Percentiles rank a stretch among this genome's conserved stretches.
Conservation (phyloP, 2,797 vertebrate genomes). For the Argya squamiceps region DNA sequence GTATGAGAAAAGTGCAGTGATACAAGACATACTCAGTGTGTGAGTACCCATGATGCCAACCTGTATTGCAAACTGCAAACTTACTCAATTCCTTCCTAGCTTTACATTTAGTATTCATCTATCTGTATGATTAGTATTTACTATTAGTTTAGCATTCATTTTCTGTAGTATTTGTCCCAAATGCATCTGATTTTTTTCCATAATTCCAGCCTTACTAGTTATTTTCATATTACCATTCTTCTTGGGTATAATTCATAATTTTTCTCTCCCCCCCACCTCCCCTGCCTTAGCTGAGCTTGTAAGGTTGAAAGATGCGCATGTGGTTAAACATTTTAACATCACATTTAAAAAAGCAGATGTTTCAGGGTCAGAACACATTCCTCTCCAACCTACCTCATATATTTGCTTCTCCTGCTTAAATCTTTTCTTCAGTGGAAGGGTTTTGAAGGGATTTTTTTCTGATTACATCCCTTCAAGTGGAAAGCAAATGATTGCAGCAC, state of each 20-base stretch:
- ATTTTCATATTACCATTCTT: neutral
- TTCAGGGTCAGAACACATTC: constrained; percentile 32
- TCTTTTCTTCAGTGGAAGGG: neutral
- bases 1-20: neutral
- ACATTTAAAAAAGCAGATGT: neutral
- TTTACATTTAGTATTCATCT: neutral
- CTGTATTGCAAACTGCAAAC: neutral
- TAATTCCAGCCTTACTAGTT: neutral
- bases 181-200: neutral
- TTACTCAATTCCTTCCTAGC: neutral
- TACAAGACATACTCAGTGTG: neutral
- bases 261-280: neutral
- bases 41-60: neutral
- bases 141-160: neutral
- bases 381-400: neutral
- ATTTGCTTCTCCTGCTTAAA: constrained; percentile 6
- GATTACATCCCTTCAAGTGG: neutral
- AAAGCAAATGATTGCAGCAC: neutral
- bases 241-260: neutral
- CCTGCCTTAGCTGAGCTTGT: neutral
- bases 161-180: neutral
- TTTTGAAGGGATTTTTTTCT: constrained; percentile 32
- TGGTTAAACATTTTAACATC: constrained; percentile 28
- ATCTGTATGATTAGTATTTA: neutral
- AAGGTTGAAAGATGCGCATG: neutral